Percentiles rank a stretch among this genome's conserved stretches.
Conservation (phyloP, 2,888 invertebrate species). For the Cetonia aurata region DNA sequence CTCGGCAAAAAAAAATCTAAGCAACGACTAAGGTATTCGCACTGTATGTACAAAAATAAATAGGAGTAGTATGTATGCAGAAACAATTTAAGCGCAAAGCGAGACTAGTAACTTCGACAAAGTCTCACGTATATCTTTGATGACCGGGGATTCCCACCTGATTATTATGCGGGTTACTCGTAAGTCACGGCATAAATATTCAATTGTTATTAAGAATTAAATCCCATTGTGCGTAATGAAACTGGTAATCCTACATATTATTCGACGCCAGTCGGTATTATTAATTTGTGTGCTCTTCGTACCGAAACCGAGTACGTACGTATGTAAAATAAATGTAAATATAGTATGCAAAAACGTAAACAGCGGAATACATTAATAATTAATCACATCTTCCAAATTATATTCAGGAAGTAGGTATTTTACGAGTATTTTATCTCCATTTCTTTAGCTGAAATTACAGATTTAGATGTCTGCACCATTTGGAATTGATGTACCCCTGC, state of each 20-base stretch:
- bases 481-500: no score
- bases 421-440: no score
- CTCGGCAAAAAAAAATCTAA: no score
- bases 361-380: no score
- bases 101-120: constrained; percentile 23
- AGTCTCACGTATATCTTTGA: constrained; percentile 37
- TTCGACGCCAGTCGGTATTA: constrained; percentile 27
- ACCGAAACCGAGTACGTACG: background rate
- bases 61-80: constrained; percentile 1
- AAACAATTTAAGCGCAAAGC: background rate
- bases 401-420: no score
- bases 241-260: constrained; percentile 31
- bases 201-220: constrained; percentile 41
- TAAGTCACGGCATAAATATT: constrained; percentile 43
- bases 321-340: background rate
- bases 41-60: background rate
- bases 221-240: constrained; percentile 34
- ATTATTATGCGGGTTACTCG: constrained; percentile 39
- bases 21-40: no score
- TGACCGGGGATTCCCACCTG: constrained; percentile 43
- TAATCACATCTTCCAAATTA: no score
- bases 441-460: no score
- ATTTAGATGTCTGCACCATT: no score
- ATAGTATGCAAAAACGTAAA: no score
- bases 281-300: constrained; percentile 9